Base-by-base conservation (phyloP, 2,888 invertebrate species). In the Hirtodrosophila alboralis region DNA sequence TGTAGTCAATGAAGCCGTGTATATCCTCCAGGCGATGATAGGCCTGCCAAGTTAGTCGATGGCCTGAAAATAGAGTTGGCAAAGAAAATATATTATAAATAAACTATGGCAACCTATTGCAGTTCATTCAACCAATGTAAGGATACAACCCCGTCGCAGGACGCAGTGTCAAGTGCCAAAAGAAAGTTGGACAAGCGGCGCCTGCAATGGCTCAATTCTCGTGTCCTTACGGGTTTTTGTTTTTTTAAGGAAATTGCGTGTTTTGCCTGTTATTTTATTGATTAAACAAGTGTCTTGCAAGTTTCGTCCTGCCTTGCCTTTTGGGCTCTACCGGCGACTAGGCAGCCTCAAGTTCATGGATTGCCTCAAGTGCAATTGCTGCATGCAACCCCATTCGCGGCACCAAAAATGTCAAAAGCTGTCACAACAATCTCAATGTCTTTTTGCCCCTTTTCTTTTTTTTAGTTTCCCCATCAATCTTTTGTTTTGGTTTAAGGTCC, bases 21-120 rank as follows among this genome's bases (percentile, higher is more conserved):
- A 96, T 94, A 69, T 94, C 93, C 1, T 91, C 90, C 16, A 95
- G 88, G 0, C 94, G 93, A 87, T 96, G 95, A 87, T 95, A 96
- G 45, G 95, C 93, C 72, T 92, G 92, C 95, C 96, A 96, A 62
- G 95, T 95, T 90, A 96, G 91, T n/a, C 90, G 88, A 62, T 90
- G 90, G 54, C 90, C 91, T 91, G 63, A 13, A 14, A 26, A 18
- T 7, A 23, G 23, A 23, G 8, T 2, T 4, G 23, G 23, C 18
- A 7, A 2, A 23, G 23, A 6, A 7, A 23, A 3, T 8, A 23
- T 4, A 5, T 5, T 18, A 4, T 10, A 36, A 30, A 13, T 21
- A 30, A 41, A 28, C 72, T 68, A 71, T 68, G 53, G 68, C 73
- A 69, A 69, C 72, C 52, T 18, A 10, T 14, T 9, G 14, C 48